Conservation (phyloP, 2,113 vertebrate species). For the Aptenodytes forsteri region DNA sequence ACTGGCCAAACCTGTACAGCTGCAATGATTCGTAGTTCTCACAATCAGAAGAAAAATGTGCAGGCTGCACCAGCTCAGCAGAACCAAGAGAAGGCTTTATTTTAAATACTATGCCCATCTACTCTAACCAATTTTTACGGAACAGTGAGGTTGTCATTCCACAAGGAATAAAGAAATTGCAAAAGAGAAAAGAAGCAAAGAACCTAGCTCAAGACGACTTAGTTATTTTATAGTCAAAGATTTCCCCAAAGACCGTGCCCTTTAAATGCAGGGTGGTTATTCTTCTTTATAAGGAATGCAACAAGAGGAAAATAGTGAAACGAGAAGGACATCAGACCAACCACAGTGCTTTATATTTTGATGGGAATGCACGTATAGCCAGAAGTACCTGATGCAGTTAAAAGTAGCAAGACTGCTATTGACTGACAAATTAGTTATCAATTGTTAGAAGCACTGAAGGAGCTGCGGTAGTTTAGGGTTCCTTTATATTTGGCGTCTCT, state of each 20-base stretch:
- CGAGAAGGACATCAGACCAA: not conserved
- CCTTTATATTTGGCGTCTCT: not conserved
- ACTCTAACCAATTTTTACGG: not conserved
- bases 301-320: not conserved
- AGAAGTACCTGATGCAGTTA: not conserved
- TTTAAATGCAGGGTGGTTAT: not conserved
- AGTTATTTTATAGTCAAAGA: not conserved
- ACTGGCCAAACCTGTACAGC: slow-evolving; percentile 41
- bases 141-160: not conserved
- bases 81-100: not conserved
- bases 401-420: not conserved
- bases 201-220: not conserved
- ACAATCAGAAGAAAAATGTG: not conserved
- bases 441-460: not conserved
- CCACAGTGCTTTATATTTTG: not conserved
- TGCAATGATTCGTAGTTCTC: not conserved
- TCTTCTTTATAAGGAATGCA: not conserved
- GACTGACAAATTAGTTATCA: not conserved
- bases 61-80: not conserved
- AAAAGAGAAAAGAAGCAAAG: not conserved
- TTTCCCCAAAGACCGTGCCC: not conserved
- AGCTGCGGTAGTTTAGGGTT: not conserved
- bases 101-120: not conserved
- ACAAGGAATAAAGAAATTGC: not conserved
- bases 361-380: not conserved